A percentile compares a stretch with the other conserved stretches of the same genome.
These are phyloP conservation scores for Vidua chalybeata DNA, from an alignment of 2,113 vertebrate species.

Conservation along the genomic window DNA sequence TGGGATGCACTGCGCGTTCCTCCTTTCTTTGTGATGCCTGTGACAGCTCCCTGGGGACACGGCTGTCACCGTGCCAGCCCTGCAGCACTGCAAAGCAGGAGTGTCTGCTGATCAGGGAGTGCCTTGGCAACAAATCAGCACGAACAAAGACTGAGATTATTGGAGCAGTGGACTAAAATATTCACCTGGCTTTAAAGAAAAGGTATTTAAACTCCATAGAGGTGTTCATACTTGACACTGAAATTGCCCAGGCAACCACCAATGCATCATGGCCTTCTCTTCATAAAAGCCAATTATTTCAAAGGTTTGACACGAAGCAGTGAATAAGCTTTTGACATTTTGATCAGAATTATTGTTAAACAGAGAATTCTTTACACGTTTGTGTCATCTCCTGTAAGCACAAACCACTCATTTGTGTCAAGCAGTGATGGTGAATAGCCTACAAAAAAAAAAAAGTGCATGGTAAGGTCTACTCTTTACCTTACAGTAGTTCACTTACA, in stretches of 20 bases:
- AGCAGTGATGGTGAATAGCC: not conserved
- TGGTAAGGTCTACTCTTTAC: not conserved
- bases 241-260: constrained; percentile 8
- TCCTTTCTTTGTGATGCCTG: not conserved
- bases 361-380: not conserved
- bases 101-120: not conserved
- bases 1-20: accelerated
- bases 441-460: not conserved
- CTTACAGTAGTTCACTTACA: not conserved
- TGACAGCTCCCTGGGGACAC: not conserved
- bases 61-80: not conserved
- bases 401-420: not conserved
- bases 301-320: not conserved
- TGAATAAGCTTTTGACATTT: constrained; percentile 36
- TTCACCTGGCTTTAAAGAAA: not conserved
- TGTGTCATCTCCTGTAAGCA: not conserved
- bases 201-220: not conserved
- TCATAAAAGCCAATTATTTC: constrained; percentile 36
- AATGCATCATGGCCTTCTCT: not conserved
- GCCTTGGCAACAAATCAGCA: not conserved
- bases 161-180: not conserved
- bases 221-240: not conserved
- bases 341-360: constrained; percentile 6
- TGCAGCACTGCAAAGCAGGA: not conserved
- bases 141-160: not conserved